Evolutionary conservation across 2,888 invertebrate genomes (phyloP).

Genomic region (Parnassius apollo): DNA sequence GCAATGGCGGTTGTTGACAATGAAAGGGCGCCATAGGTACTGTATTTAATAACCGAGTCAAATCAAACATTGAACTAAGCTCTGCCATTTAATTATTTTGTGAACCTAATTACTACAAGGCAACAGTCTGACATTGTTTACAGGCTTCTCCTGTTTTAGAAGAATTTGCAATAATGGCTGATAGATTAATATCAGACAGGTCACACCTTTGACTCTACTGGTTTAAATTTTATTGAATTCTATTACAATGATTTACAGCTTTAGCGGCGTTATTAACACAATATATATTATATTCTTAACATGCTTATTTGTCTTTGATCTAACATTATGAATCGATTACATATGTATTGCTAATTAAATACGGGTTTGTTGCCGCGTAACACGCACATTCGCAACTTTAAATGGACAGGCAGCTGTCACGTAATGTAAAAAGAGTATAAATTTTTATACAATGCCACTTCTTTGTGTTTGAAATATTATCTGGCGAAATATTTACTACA

Average conservation of each 20-base stretch:
- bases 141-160: no score
- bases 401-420: constrained; percentile 17
- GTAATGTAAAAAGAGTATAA: constrained; percentile 1
- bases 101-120: no score
- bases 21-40: constrained; percentile 25
- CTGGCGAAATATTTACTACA: no score
- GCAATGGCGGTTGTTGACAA: constrained; percentile 40
- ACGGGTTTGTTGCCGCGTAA: constrained; percentile 20
- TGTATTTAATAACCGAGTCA: constrained; percentile 10
- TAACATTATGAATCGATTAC: constrained; percentile 26
- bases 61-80: constrained; percentile 5
- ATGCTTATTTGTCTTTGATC: constrained; percentile 29
- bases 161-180: no score
- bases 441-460: not conserved
- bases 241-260: not conserved
- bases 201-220: no score
- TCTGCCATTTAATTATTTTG: not conserved
- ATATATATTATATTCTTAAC: constrained; percentile 15
- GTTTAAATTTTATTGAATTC: not conserved
- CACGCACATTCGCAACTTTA: constrained; percentile 15
- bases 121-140: no score
- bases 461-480: not conserved
- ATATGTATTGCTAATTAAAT: constrained; percentile 28
- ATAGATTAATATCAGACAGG: no score
- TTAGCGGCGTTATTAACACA: not conserved